Percentiles rank a stretch among this genome's conserved stretches.
These are phyloP conservation scores for Gadopsis bispinosus DNA, from an alignment of 2,797 vertebrate genomes.

Conservation along the genomic window DNA sequence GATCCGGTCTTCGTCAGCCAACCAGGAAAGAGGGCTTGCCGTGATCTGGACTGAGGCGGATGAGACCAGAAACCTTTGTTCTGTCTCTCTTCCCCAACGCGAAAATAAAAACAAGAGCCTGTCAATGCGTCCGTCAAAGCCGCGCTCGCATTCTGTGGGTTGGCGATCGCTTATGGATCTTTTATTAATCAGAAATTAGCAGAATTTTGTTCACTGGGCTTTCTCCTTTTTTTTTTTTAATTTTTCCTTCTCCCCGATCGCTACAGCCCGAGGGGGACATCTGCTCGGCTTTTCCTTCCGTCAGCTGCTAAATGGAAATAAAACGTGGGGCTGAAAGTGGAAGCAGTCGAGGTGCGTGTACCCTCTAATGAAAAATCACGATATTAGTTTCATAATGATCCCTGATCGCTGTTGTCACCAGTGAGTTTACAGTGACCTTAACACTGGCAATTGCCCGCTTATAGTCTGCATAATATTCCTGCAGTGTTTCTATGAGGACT, in stretches of 20 bases:
- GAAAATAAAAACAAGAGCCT: conserved; percentile 44
- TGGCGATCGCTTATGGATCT: conserved; percentile 27
- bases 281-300: conserved; percentile 36
- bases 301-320: conserved; percentile 81
- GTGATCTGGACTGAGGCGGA: conserved; percentile 84
- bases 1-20: conserved; percentile 82
- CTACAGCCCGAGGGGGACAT: conserved; percentile 57
- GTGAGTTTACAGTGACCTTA: conserved; percentile 33
- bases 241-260: conserved; percentile 20
- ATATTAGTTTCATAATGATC: not conserved
- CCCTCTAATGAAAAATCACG: conserved; percentile 21
- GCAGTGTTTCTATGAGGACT: conserved; percentile 4
- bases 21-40: conserved; percentile 83
- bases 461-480: conserved; percentile 17
- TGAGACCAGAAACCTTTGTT: conserved; percentile 85
- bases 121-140: conserved; percentile 29
- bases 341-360: conserved; percentile 79
- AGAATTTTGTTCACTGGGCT: conserved; percentile 25
- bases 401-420: conserved; percentile 12
- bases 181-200: conserved; percentile 36
- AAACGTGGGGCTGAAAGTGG: conserved; percentile 76
- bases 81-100: conserved; percentile 53
- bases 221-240: conserved; percentile 5
- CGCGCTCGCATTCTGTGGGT: conserved; percentile 11
- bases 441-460: conserved; percentile 5